Evolutionary conservation across 2,888 invertebrate species (phyloP).

Genomic region (Himalopsyche tibetana): DNA sequence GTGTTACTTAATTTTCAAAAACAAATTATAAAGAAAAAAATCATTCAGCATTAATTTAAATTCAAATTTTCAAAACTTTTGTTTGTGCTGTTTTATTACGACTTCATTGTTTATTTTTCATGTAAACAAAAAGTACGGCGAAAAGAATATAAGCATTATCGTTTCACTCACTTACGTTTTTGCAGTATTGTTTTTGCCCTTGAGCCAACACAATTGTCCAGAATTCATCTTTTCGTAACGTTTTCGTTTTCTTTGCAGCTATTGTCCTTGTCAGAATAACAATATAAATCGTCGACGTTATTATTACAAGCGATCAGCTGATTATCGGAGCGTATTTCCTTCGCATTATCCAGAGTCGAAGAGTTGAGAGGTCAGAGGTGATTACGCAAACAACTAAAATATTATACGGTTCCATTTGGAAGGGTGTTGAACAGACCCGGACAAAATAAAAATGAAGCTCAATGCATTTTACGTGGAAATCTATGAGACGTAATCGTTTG

Average conservation of each 20-base stretch:
- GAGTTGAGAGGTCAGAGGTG: conserved; percentile 30
- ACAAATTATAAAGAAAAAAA: too few relatives aligned
- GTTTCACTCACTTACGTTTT: neutral
- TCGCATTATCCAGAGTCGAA: conserved; percentile 18
- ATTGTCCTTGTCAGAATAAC: conserved; percentile 30
- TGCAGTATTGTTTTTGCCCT: neutral
- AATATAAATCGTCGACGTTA: conserved; percentile 15
- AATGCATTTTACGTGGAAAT: too few relatives aligned
- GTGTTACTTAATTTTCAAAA: too few relatives aligned
- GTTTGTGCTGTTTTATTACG: too few relatives aligned
- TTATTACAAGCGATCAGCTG: conserved; percentile 20
- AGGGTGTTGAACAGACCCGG: conserved; percentile 4
- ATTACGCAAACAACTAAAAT: conserved; percentile 34
- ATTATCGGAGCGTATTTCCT: conserved; percentile 20
- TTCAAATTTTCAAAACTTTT: too few relatives aligned
- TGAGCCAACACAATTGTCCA: neutral
- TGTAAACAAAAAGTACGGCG: neutral
- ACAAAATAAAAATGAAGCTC: neutral
- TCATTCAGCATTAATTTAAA: too few relatives aligned
- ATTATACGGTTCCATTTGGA: conserved; percentile 15
- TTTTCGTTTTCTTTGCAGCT: neutral
- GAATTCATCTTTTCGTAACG: neutral
- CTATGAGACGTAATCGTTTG: too few relatives aligned
- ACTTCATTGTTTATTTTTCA: neutral
- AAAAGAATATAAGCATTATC: neutral